A percentile compares a stretch with the other conserved stretches of the same genome.
These are phyloP conservation scores for Carposina sasakii DNA, from an alignment of 1,140 invertebrate genomes.

Conservation along the genomic window DNA sequence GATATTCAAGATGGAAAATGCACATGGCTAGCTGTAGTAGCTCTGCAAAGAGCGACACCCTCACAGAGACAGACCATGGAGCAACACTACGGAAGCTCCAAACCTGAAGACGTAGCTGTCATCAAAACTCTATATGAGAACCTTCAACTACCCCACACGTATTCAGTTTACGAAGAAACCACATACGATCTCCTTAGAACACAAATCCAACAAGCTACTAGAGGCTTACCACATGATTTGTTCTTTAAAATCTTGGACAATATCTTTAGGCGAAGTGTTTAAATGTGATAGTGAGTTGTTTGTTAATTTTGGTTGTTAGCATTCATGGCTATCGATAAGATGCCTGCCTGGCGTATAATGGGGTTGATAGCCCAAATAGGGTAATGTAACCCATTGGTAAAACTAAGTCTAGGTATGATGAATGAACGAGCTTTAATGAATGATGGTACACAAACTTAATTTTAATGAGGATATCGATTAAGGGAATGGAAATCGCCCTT, in stretches of 20 bases:
- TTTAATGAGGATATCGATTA: no score
- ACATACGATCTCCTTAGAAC: slow-evolving; percentile 86
- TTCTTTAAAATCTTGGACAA: slow-evolving; percentile 89
- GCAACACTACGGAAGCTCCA: slow-evolving; percentile 85
- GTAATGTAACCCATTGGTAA: no score
- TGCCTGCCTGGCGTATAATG: no score
- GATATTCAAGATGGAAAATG: slow-evolving; percentile 98
- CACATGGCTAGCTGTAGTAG: slow-evolving; percentile 93
- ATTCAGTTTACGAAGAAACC: slow-evolving; percentile 89
- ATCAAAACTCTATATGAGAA: slow-evolving; percentile 89
- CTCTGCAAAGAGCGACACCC: slow-evolving; percentile 84
- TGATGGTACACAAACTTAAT: no score
- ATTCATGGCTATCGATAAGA: no score
- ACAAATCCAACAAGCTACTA: slow-evolving; percentile 89
- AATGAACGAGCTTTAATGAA: no score
- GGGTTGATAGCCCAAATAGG: no score
- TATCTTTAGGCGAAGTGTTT: slow-evolving; percentile 79
- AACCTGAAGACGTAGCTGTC: slow-evolving; percentile 78
- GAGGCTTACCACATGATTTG: slow-evolving; percentile 85
- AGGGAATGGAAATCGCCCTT: no score
- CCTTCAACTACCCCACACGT: slow-evolving; percentile 83
- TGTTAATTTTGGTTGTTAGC: no score
- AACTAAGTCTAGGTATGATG: no score
- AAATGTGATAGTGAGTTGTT: no score
- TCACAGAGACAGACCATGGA: slow-evolving; percentile 84